Percentiles rank a stretch among this genome's conserved stretches.
Evolutionary conservation across 2,113 vertebrate genomes (phyloP).

Genomic region (Microcebus jonahi): DNA sequence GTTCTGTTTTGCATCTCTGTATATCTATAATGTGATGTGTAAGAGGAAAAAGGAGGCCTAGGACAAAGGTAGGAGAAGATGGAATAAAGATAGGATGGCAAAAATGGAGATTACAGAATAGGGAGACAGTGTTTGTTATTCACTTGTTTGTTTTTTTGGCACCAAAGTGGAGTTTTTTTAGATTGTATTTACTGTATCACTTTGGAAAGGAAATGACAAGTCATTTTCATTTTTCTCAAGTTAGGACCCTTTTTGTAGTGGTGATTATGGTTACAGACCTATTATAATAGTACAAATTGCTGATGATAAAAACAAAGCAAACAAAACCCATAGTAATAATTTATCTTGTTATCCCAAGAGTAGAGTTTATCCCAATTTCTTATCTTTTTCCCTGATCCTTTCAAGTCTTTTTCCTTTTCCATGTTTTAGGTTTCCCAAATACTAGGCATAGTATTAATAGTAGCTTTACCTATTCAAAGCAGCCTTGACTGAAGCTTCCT

Average conservation of each 20-base stretch:
- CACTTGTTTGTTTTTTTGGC: not conserved
- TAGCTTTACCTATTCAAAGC: not conserved
- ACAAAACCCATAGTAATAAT: not conserved
- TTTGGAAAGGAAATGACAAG: slow-evolving; percentile 7
- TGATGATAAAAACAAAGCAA: not conserved
- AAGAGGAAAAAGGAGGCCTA: not conserved
- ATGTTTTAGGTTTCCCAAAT: not conserved
- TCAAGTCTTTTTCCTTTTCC: not conserved
- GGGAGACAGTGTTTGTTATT: not conserved
- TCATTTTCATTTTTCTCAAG: slow-evolving; percentile 37
- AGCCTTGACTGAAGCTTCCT: not conserved
- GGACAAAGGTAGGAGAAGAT: not conserved
- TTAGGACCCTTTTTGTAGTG: not conserved
- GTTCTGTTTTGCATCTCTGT: not conserved
- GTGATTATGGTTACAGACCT: not conserved
- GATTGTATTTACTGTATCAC: not conserved
- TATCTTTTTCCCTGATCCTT: not conserved
- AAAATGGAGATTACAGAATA: not conserved
- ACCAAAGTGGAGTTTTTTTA: not conserved
- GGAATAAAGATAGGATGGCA: not conserved
- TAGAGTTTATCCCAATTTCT: not conserved
- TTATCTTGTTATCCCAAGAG: not conserved
- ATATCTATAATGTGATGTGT: not conserved
- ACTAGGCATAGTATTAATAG: not conserved
- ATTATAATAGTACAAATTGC: not conserved